A percentile compares a stretch with the other conserved stretches of the same genome.
phyloP scores from a whole-genome alignment of 2,797 vertebrate species.

The Sus cebifrons region DNA sequence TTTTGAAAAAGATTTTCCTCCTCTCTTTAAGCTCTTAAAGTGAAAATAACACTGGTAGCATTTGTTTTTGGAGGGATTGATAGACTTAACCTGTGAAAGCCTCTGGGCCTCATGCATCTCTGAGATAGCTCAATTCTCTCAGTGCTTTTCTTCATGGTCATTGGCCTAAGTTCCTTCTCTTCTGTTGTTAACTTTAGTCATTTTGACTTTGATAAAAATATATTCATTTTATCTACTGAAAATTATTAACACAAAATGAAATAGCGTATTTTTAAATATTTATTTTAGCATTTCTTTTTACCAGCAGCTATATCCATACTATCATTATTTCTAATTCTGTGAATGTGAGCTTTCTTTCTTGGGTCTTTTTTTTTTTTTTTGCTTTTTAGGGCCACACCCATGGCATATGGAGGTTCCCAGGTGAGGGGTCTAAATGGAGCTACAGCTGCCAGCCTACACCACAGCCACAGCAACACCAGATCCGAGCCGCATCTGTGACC shows the following conservation, averaged over 20 bases:
- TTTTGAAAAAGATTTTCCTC: not conserved
- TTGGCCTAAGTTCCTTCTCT: not conserved
- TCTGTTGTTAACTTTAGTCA: not conserved
- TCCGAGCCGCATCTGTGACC: too few relatives aligned
- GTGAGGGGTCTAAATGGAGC: too few relatives aligned
- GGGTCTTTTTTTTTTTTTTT: not conserved
- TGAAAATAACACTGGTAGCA: not conserved
- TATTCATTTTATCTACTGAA: not conserved
- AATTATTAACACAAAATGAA: not conserved
- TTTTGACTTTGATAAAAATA: not conserved
- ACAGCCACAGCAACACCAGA: too few relatives aligned
- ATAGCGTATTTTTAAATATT: not conserved
- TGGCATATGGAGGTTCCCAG: too few relatives aligned
- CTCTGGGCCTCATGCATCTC: not conserved
- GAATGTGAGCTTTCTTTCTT: not conserved
- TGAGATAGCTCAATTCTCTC: not conserved
- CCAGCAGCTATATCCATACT: too few relatives aligned
- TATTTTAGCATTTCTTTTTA: not conserved
- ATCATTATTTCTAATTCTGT: not conserved
- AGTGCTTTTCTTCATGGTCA: not conserved
- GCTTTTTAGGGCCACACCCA: too few relatives aligned
- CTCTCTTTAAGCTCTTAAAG: not conserved
- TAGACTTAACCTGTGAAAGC: slow-evolving; percentile 27
- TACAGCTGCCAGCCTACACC: too few relatives aligned
- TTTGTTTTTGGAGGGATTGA: not conserved